These are phyloP conservation scores for Nesoenas mayeri DNA, from an alignment of 2,113 vertebrate genomes.

Conservation along the genomic window DNA sequence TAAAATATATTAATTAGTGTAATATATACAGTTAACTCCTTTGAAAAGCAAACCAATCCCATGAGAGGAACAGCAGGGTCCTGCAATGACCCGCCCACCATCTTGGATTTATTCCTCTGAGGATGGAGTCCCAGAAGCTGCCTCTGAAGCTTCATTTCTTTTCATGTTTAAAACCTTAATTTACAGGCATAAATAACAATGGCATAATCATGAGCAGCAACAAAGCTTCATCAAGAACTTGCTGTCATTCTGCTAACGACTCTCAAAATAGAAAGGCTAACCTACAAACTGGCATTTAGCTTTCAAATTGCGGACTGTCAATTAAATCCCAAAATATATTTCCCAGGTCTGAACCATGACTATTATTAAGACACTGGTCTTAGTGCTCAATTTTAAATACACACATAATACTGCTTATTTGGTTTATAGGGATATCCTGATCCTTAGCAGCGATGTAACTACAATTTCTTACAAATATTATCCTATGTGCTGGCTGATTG, in stretches of 20 bases:
- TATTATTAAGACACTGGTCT: not conserved
- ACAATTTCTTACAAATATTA: not conserved
- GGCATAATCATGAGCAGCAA: slow-evolving; percentile 10
- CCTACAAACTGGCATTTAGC: not conserved
- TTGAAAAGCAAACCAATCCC: slow-evolving; percentile 45
- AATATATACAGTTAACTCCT: slow-evolving; percentile 53
- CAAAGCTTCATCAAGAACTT: not conserved
- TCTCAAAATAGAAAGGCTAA: not conserved
- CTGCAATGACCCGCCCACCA: slow-evolving; percentile 51
- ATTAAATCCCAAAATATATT: not conserved
- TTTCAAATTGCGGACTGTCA: not conserved
- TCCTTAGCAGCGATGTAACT: not conserved
- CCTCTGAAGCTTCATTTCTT: slow-evolving; percentile 42
- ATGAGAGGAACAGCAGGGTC: slow-evolving; percentile 63
- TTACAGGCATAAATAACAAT: slow-evolving; percentile 30
- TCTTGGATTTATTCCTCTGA: slow-evolving; percentile 65
- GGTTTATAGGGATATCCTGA: not conserved
- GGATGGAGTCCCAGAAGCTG: slow-evolving; percentile 50
- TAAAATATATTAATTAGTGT: slow-evolving; percentile 73
- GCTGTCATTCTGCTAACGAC: not conserved
- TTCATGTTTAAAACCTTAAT: slow-evolving; percentile 57
- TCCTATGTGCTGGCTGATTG: not conserved
- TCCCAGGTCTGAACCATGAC: not conserved
- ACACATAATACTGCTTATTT: not conserved
- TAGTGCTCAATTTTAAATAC: not conserved